Evolutionary conservation across 2,888 invertebrate genomes (phyloP), one percentile per base, ranked within the genome.

Genomic region (Prenolepis imparis): DNA sequence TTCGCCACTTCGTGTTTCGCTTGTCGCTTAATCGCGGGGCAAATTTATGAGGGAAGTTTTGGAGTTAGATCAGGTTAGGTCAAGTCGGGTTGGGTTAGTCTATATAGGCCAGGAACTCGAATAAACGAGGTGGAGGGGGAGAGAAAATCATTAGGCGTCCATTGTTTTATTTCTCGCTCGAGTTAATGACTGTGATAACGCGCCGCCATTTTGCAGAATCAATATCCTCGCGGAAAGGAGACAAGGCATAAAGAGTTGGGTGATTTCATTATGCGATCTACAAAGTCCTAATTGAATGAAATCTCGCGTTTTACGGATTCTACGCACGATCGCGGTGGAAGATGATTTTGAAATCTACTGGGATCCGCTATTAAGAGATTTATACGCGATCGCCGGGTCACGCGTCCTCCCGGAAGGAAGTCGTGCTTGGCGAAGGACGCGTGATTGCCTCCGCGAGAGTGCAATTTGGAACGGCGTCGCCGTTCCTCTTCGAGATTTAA

Each of bases 401-500:
- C 52, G 59, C 39, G 68, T 66, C 55, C 67, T 39, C 36, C 63
- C 82, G 70, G 61, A 59, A 68, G 72, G 36, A 24, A 67, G 59
- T n/a, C 28, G 18, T 48, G 63, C 64, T 66, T 66, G 72, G 68
- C 74, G 66, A n/a, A 32, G 52, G 86, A 87, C 90, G 91, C 89
- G 87, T 86, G 91, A 90, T 90, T 90, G 90, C 90, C 88, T 88
- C 84, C 64, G 86, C 85, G 90, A 84, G 81, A 88, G 88, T 88
- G 91, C 90, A 90, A 90, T 90, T 89, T 90, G 89, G 90, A 89
- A 84, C 87, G 85, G 84, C 81, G 86, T 66, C 86, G 83, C 82
- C 87, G 89, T 88, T 88, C 84, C 87, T 89, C 89, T 88, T 89
- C 87, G 86, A 91, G 92, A 92, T 92, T 92, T 92, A 91, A 90